Evolutionary conservation across 2,797 vertebrate species (phyloP).

Genomic region (Epinephelus awoara): DNA sequence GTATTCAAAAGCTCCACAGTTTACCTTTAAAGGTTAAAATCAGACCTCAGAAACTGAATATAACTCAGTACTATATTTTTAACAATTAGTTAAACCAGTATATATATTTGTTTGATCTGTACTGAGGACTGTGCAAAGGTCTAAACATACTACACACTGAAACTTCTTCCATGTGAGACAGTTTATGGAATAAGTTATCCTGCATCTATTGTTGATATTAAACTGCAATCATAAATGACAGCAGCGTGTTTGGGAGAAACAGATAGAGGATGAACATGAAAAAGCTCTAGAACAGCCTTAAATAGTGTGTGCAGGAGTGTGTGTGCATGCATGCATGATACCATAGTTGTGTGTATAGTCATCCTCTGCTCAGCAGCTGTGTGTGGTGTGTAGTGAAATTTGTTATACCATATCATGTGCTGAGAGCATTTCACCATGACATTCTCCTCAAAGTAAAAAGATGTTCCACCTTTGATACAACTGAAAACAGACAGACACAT

Average conservation of each 20-base stretch:
- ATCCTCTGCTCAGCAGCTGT: conserved; percentile 11
- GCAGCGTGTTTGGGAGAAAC: neutral
- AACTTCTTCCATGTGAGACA: neutral
- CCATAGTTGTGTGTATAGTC: conserved; percentile 6
- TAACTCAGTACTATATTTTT: no score
- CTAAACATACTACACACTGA: neutral
- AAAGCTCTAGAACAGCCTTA: neutral
- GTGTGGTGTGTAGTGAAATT: conserved; percentile 22
- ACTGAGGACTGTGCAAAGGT: neutral
- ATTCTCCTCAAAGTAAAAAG: conserved; percentile 38
- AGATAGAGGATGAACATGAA: neutral
- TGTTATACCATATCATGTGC: neutral
- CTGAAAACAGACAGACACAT: neutral
- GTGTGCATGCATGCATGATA: conserved; percentile 37
- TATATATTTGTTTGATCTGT: neutral
- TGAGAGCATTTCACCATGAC: neutral
- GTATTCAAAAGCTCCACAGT: neutral
- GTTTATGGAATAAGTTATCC: neutral
- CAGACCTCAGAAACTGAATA: no score
- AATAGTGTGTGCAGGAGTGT: neutral
- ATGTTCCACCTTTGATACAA: conserved; percentile 17
- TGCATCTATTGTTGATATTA: neutral
- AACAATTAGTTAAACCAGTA: neutral
- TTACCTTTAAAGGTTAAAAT: neutral
- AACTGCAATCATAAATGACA: neutral